Percentiles rank a stretch among this genome's conserved stretches.
Conservation (phyloP, 1,140 invertebrate genomes). For the Hylyphantes graminicola region DNA sequence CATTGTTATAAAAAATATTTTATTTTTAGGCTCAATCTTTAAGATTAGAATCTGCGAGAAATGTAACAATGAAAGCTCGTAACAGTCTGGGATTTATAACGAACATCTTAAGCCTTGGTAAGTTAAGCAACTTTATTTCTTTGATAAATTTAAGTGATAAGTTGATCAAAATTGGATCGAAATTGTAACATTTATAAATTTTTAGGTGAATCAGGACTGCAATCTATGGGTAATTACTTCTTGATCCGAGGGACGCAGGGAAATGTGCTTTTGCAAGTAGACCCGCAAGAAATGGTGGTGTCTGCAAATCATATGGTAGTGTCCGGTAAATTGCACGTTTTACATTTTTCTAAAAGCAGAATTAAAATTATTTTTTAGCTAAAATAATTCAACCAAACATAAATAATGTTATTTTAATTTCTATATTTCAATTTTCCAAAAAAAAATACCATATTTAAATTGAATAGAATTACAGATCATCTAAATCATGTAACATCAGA, state of each 20-base stretch:
- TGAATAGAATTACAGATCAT: no score
- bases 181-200: constrained; percentile 60
- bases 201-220: constrained; percentile 83
- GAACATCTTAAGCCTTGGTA: constrained; percentile 38
- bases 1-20: no score
- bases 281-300: constrained; percentile 82
- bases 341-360: not conserved
- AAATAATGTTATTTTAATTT: no score
- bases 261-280: constrained; percentile 82
- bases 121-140: not conserved
- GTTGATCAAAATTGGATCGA: no score
- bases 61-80: constrained; percentile 26
- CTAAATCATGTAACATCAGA: no score
- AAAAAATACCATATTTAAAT: no score
- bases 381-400: no score
- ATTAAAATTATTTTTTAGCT: no score
- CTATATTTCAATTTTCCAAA: no score
- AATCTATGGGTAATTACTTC: constrained; percentile 81
- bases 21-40: constrained; percentile 35
- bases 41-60: constrained; percentile 39
- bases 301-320: constrained; percentile 81
- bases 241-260: constrained; percentile 82
- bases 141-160: no score
- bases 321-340: constrained; percentile 72
- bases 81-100: constrained; percentile 24